phyloP scores from a whole-genome alignment of 2,797 vertebrate genomes.

The Mareca penelope region DNA sequence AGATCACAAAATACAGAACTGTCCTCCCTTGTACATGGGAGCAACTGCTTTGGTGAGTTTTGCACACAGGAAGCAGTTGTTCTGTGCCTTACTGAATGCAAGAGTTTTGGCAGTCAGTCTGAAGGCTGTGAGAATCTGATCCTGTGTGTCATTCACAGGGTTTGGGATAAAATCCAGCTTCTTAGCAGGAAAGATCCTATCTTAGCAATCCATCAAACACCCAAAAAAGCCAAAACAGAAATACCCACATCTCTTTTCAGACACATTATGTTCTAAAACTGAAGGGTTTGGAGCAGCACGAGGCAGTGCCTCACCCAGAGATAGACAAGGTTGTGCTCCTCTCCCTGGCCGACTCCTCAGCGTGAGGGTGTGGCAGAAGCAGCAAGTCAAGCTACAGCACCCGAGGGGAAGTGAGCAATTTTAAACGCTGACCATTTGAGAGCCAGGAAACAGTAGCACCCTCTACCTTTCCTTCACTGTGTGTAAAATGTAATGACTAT shows the following conservation, averaged over 20 bases:
- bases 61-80: background rate
- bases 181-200: background rate
- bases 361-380: rapidly evolving
- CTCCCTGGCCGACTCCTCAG: background rate
- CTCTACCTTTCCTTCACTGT: background rate
- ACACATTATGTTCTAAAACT: rapidly evolving
- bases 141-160: background rate
- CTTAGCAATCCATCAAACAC: background rate
- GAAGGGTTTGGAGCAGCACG: background rate
- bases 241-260: background rate
- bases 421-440: background rate
- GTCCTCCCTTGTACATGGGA: background rate
- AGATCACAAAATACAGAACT: background rate
- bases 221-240: background rate
- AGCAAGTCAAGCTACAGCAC: background rate
- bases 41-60: rapidly evolving
- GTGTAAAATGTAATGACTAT: rapidly evolving
- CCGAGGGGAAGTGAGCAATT: background rate
- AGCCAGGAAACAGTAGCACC: background rate
- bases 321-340: rapidly evolving
- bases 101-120: background rate
- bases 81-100: background rate
- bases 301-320: background rate
- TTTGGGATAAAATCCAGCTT: slow-evolving; percentile 13
- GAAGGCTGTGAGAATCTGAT: background rate